Evolutionary conservation across 2,888 invertebrate species (phyloP).

Genomic region (Tipula lateralis): DNA sequence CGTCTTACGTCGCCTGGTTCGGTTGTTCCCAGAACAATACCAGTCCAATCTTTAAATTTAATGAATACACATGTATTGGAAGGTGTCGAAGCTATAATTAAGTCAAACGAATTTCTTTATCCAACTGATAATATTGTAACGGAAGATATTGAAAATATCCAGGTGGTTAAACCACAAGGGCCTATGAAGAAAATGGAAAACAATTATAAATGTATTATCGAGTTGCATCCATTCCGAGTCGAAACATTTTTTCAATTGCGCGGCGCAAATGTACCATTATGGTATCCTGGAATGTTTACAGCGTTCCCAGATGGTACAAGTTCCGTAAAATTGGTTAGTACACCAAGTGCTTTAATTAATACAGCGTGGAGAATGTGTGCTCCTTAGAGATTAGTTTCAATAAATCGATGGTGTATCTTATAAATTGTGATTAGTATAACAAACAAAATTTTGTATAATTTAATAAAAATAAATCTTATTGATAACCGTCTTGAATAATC

Average conservation of each 20-base stretch:
- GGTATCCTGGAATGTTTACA: slow-evolving; percentile 27
- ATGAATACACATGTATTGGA: not conserved
- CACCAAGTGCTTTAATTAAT: slow-evolving; percentile 6
- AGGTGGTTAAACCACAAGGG: not conserved
- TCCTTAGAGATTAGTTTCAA: not conserved
- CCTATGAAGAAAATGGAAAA: not conserved
- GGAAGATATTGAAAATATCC: not conserved
- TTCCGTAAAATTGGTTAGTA: not conserved
- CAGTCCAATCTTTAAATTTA: not conserved
- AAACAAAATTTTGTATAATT: slow-evolving; percentile 1
- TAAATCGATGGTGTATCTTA: not conserved
- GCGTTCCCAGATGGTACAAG: not conserved
- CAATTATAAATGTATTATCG: not conserved
- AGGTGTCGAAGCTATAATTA: not conserved
- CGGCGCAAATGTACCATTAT: slow-evolving; percentile 20
- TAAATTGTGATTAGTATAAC: not conserved
- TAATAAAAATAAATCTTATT: not conserved
- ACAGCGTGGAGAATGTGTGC: slow-evolving; percentile 2
- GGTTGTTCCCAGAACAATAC: not conserved
- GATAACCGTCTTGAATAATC: not conserved
- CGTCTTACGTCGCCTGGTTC: not conserved
- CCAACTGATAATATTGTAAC: not conserved
- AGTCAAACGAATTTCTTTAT: not conserved
- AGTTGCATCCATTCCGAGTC: not conserved
- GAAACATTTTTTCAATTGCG: slow-evolving; percentile 30